Base-by-base conservation (phyloP, 2,113 vertebrate species). In the Apodemus speciosus region DNA sequence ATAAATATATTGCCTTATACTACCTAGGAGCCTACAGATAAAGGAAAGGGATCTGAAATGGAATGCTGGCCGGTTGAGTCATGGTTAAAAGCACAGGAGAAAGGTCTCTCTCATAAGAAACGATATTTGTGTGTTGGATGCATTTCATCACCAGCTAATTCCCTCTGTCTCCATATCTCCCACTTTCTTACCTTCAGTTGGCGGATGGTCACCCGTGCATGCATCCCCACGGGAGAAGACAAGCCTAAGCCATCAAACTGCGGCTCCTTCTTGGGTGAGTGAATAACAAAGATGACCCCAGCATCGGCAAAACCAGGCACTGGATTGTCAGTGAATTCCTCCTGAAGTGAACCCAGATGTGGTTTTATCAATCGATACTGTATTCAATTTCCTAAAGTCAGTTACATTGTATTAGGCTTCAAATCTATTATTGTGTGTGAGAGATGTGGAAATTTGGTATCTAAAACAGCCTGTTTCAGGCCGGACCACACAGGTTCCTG, bases 201-300 rank as follows among this genome's bases (percentile, higher is more conserved):
- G n/a, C 92, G 92, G 62, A 98, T 98, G 2, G 98, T 88, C 0
- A 97, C 98, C 38, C 97, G 94, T 0, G 98, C 77, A 0, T 98
- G 98, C 92, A 18, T 98, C 9, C 98, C 98, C 0, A 98, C 98
- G 0, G 98, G 97, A 3, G 98, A 97, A 6, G 96, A 91, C 58
- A 98, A 90, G 18, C 98, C 98, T 49, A 98, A 85, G 10, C 98
- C 98, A 88, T 98, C 98, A 76, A 98, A 98, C 51, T 96, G 97
- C 1, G 98, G 98, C 53, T 96, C 94, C 46, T 97, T 97, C 83
- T 96, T 95, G 2, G 98, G 98, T 9, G 98, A 97, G 49, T 98
- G 98, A 88, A 98, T 97, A 35, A 94, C 97, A 71, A 98, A 98
- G 88, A 95, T 97, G 89, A 98, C 97, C 5, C 98, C 98, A 90